These are phyloP conservation scores for Lycodopsis pacificus DNA, from an alignment of 2,797 vertebrate species.

Conservation along the genomic window DNA sequence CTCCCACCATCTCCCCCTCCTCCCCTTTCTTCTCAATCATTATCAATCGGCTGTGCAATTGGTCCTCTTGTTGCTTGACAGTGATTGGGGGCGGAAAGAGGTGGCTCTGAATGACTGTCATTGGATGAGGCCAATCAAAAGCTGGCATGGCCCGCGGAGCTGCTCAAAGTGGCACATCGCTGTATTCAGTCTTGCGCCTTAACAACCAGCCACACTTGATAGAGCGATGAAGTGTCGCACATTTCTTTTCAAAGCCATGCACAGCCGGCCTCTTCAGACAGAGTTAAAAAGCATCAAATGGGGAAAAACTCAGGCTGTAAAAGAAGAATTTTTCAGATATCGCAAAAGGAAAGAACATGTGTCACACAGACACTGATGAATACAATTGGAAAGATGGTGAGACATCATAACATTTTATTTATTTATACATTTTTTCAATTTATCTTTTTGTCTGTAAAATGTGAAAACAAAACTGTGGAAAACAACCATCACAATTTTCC, in stretches of 20 bases:
- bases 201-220: slow-evolving; percentile 45
- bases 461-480: not conserved
- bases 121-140: slow-evolving; percentile 68
- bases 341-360: slow-evolving; percentile 6
- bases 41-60: slow-evolving; percentile 59
- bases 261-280: slow-evolving; percentile 37
- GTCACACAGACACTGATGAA: slow-evolving; percentile 30
- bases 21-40: slow-evolving; percentile 57
- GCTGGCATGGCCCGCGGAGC: slow-evolving; percentile 32
- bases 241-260: slow-evolving; percentile 55
- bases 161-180: slow-evolving; percentile 36
- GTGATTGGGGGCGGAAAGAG: slow-evolving; percentile 57
- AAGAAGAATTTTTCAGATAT: slow-evolving; percentile 32
- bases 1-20: slow-evolving; percentile 34
- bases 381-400: slow-evolving; percentile 7
- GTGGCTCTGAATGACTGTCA: slow-evolving; percentile 55
- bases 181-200: slow-evolving; percentile 24
- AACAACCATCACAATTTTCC: not conserved
- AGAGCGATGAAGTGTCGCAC: slow-evolving; percentile 59
- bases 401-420: not conserved
- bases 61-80: slow-evolving; percentile 66
- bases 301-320: slow-evolving; percentile 5
- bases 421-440: not conserved
- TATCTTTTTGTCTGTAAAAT: not conserved
- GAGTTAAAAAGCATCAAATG: slow-evolving; percentile 36